Evolutionary conservation across 53 echinoderm and acorn worm species (phyloP), one percentile per base, ranked within the genome.

Genomic region (Zoroaster sp.): DNA sequence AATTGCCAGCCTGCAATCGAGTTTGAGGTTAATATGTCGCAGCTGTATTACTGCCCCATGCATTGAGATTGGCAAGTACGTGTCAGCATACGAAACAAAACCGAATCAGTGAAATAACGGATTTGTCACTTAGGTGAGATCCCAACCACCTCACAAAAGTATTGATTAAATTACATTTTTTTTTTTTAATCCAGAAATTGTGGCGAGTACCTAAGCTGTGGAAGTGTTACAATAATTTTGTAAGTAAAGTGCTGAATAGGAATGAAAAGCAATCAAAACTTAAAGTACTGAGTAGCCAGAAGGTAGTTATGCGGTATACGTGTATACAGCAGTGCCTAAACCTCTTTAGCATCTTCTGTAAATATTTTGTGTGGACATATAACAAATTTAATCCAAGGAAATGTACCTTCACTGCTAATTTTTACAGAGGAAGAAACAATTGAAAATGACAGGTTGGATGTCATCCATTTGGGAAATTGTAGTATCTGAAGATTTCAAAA

Each of bases 1-100:
- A 82, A 43, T 82, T 67, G 41, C 68, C 12, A 41, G 31, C 15
- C 67, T 9, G 59, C 82, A 82, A 31, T 66, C 40, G 82, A 44
- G 66, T 82, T 82, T 40, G 44, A 66, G 82, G 66, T 82, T 35
- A 67, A 9, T 11, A 68, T 82, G 68, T 31, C 82, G 40, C 82
- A 82, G 82, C 82, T 82, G 82, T 30, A 30, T 41, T 39, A 18
- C 8, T 67, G 11, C 82, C 40, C 31, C 13, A 82, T 40, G 30
- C 69, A 43, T 33, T 68, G 68, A 28, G 66, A 82, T 43, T 5
- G 41, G 25, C 34, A 40, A 25, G 36, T 43, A 31, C 36, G 17
- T 66, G 44, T 63, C 63, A 2, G 28, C 28, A 11, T 28, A 59
- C 63, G 7, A 78, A 55, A 78, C 40, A 18, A 15, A 82, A 42